Base-by-base conservation (phyloP, 2,888 invertebrate genomes). In the Synergus gifuensis region DNA sequence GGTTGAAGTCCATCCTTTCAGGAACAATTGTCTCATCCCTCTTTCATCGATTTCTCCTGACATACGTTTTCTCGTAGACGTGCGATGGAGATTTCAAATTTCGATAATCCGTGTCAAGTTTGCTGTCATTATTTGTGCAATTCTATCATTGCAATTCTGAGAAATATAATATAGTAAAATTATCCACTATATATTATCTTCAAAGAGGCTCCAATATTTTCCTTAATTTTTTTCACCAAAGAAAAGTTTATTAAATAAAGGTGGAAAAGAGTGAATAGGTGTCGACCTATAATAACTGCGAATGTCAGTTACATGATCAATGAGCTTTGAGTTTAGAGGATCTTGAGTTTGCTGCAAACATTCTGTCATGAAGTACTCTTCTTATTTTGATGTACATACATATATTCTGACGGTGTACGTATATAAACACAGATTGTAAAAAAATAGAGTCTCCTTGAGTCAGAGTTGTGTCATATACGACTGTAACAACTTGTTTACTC, bases 11-110 rank as follows among this genome's bases (percentile, higher is more conserved):
- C 69, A 49, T 36, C 28, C 36, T 69, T 69, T 28, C n/a, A 14
- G 28, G 49, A 69, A 69, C 69, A 69, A 69, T 69, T 36, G n/a
- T 9, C 49, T 14, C 46, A 67, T 67, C 44, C 28, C 69, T 28
- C 12, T 69, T 69, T 49, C 36, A 69, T 49, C 46, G 69, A 69
- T 69, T 69, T 8, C n/a, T 16, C 28, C 69, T 69, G 69, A 69
- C 28, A 69, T 16, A 49, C 69, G 69, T 69, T 69, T 69, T 69
- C 69, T 69, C 46, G 46, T 16, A 69, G 28, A 69, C 11, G 49
- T 28, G 12, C 67, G 12, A 67, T 67, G 22, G 44, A 67, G 46
- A 67, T 67, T 46, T 46, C 44, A 67, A 69, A 69, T 54, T 69
- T 69, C 69, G 49, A 69, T 69, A 8, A 8, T 49, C 46, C 36